phyloP scores from a whole-genome alignment of 1,140 invertebrate species.

The Dendroctonus ponderosae region DNA sequence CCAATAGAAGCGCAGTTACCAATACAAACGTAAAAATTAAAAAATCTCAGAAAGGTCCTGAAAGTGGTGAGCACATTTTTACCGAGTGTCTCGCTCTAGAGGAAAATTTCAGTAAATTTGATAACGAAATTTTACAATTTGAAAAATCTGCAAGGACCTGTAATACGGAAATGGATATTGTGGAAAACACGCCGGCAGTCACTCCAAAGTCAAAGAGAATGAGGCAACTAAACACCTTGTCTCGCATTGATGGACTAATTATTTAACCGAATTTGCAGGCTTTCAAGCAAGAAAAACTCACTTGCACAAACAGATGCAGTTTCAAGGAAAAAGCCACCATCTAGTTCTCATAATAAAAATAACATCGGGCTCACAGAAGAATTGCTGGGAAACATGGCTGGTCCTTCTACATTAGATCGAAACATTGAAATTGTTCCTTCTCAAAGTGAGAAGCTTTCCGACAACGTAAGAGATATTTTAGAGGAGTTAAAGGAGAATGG shows the following conservation, averaged over 20 bases:
- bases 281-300: not conserved
- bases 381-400: too few species aligned
- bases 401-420: not conserved
- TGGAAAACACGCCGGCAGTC: conserved; percentile 13
- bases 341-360: too few species aligned
- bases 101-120: conserved; percentile 26
- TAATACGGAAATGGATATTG: conserved; percentile 18
- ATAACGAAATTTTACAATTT: conserved; percentile 20
- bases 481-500: not conserved
- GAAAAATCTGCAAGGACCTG: conserved; percentile 3
- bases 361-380: too few species aligned
- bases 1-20: too few species aligned
- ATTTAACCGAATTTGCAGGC: not conserved
- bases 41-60: too few species aligned
- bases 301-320: too few species aligned
- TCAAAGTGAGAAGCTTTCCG: not conserved
- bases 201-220: not conserved
- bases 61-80: conserved; percentile 10
- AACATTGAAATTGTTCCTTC: not conserved
- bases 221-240: not conserved
- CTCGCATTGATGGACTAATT: not conserved
- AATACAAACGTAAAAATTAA: too few species aligned
- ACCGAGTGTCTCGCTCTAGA: conserved; percentile 6
- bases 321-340: too few species aligned
- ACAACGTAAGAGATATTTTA: not conserved